These are phyloP conservation scores for Diplodus puntazzo DNA, from an alignment of 2,797 vertebrate genomes.

Conservation along the genomic window DNA sequence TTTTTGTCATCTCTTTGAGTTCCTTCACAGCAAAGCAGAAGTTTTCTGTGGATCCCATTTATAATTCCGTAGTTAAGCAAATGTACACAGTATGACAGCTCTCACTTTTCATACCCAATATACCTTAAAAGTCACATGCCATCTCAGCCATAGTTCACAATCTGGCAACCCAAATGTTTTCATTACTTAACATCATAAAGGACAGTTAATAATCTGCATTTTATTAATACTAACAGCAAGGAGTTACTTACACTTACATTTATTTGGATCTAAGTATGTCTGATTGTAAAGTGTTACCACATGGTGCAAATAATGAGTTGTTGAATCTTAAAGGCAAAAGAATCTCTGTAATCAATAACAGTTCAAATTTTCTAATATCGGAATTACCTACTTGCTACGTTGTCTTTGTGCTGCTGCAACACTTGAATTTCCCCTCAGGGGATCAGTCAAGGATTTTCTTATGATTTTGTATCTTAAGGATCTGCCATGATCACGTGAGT, in stretches of 20 bases:
- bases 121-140: too few species aligned
- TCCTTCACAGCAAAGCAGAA: too few species aligned
- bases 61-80: too few species aligned
- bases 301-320: background rate
- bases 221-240: background rate
- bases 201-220: background rate
- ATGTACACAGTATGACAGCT: too few species aligned
- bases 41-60: too few species aligned
- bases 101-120: too few species aligned
- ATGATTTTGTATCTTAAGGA: background rate
- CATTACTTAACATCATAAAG: background rate
- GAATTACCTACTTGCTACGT: too few species aligned
- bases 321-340: background rate
- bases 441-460: too few species aligned
- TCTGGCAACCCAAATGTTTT: background rate
- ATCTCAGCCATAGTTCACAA: background rate
- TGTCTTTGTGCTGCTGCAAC: too few species aligned
- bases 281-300: background rate
- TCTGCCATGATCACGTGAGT: background rate
- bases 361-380: background rate
- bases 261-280: background rate
- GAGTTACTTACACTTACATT: background rate
- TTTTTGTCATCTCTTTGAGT: too few species aligned
- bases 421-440: too few species aligned
- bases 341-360: background rate